phyloP scores from a whole-genome alignment of 2,113 vertebrate species.

The Hippocampus guttulatus region DNA sequence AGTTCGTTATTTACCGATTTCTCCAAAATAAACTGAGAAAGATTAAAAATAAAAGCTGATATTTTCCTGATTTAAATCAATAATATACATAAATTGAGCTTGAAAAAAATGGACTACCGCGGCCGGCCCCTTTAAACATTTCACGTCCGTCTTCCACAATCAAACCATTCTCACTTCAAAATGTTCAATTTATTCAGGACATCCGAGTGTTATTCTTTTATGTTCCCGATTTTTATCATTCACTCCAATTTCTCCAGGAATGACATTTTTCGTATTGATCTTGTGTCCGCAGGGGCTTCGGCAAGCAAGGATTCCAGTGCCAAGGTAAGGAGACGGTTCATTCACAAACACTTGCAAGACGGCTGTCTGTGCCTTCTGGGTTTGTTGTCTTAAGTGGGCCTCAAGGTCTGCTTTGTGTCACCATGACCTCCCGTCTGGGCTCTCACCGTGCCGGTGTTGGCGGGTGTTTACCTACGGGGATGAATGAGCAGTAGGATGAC shows the following conservation, averaged over 20 bases:
- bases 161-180: neutral
- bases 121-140: too few species aligned
- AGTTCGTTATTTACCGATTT: too few species aligned
- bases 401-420: conserved; percentile 1
- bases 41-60: too few species aligned
- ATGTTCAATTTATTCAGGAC: too few species aligned
- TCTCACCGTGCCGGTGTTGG: conserved; percentile 41
- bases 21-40: too few species aligned
- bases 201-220: too few species aligned
- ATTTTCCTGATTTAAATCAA: too few species aligned
- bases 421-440: conserved; percentile 40
- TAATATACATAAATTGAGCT: too few species aligned
- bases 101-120: too few species aligned
- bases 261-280: neutral
- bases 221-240: neutral
- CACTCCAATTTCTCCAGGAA: neutral
- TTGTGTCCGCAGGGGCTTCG: conserved; percentile 69
- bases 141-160: too few species aligned
- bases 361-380: conserved; percentile 47
- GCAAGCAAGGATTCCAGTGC: conserved; percentile 74
- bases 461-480: conserved; percentile 42
- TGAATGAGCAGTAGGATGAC: conserved; percentile 22
- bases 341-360: conserved; percentile 50
- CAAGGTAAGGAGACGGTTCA: conserved; percentile 64
- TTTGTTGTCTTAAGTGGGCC: conserved; percentile 31